These are phyloP conservation scores for Solenopsis fugax DNA, from an alignment of 1,140 invertebrate species.

Conservation along the genomic window DNA sequence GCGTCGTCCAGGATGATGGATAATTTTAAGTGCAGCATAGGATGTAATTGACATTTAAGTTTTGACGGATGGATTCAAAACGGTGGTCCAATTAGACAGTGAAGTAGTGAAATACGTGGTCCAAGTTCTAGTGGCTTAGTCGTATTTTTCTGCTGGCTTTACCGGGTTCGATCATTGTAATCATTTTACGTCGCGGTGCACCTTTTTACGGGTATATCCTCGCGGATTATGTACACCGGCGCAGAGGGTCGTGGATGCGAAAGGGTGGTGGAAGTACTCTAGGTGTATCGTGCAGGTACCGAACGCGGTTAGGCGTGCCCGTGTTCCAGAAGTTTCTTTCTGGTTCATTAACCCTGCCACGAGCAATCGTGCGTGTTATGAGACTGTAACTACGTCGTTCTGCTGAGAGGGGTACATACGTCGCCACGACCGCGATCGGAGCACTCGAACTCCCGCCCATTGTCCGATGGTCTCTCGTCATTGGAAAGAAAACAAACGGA, in stretches of 20 bases:
- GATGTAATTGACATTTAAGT: conserved; percentile 65
- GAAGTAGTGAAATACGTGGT: conserved; percentile 30
- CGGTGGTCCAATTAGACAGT: conserved; percentile 52
- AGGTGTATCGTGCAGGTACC: conserved; percentile 50
- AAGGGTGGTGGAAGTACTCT: conserved; percentile 1
- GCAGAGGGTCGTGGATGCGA: neutral
- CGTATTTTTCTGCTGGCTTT: conserved; percentile 16
- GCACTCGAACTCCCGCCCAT: neutral
- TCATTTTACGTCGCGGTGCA: conserved; percentile 13
- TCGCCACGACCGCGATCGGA: conserved; percentile 36
- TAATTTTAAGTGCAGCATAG: conserved; percentile 64
- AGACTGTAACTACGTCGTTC: conserved; percentile 51
- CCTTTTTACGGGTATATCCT: conserved; percentile 39
- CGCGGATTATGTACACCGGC: neutral
- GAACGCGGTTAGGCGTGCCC: conserved; percentile 42
- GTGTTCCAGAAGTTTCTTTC: conserved; percentile 60
- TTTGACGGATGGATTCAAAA: conserved; percentile 19
- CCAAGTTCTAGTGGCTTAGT: conserved; percentile 52
- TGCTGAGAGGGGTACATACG: conserved; percentile 8
- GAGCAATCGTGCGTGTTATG: conserved; percentile 54
- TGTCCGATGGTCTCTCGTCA: neutral
- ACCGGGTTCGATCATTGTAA: neutral
- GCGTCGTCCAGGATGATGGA: conserved; percentile 36
- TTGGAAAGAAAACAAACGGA: neutral
- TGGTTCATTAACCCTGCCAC: conserved; percentile 56